Base-by-base conservation (phyloP, 1,140 invertebrate species). In the Drosophila insularis region DNA sequence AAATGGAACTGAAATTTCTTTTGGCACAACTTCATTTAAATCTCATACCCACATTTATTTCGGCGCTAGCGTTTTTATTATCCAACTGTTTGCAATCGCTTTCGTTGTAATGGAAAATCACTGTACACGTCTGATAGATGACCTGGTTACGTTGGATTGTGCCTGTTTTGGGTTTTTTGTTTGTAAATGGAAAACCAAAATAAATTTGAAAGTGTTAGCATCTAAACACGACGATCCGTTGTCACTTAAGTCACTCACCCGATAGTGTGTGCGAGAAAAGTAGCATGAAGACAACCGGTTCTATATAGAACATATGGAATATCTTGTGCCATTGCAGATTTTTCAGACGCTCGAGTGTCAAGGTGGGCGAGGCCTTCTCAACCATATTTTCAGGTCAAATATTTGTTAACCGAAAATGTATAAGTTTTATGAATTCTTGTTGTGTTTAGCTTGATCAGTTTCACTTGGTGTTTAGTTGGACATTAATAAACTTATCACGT, bases 101-200 rank as follows among this genome's bases (percentile, higher is more conserved):
- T 64, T 92, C 79, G 71, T 94, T 94, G 74, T 93, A 93, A 14
- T 77, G 72, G 59, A 93, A 89, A 13, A 91, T 92, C 27, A 89
- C 78, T 55, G 90, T 93, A 77, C 94, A 94, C 3, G 93, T 93
- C 71, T 93, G 92, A 73, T 93, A 94, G 19, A 94, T 75, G 40
- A 94, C 81, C 46, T 94, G 89, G 84, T 94, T 94, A 21, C 92
- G 91, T 31, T 92, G 81, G n/a, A 94, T 91, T 31, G 92, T 93
- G 60, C 91, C 94, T 94, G 62, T 21, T 2, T 19, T 61, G 8
- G 31, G 4, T 19, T 39, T 4, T 17, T 17, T 10, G 4, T 27
- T 11, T 14, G 13, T 32, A 13, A 10, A 35, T 17, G 8, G 0
- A 46, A 46, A 4, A 19, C 32, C 32, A 32, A 32, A 32, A 8